A percentile compares a stretch with the other conserved stretches of the same genome.
Evolutionary conservation across 2,113 vertebrate genomes (phyloP).

Genomic region (Turdus rufiventris): DNA sequence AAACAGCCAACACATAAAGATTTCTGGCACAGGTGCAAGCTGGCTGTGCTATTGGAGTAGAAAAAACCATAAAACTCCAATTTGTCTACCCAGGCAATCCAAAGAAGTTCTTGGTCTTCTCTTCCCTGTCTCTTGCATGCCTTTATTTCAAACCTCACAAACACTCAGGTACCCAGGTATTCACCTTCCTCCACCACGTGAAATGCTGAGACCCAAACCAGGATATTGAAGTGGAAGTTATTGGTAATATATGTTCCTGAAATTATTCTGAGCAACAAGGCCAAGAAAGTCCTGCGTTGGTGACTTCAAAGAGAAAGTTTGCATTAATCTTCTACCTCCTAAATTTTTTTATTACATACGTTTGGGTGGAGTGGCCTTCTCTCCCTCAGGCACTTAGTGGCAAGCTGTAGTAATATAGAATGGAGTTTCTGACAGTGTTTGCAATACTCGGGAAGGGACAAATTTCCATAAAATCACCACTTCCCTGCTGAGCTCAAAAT

Average conservation of each 20-base stretch:
- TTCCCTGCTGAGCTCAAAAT: neutral
- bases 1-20: rapidly evolving
- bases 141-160: neutral
- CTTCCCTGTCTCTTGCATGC: neutral
- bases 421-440: neutral
- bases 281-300: neutral
- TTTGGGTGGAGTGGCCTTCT: neutral
- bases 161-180: neutral
- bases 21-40: neutral
- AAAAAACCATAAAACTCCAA: neutral
- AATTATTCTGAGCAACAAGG: neutral
- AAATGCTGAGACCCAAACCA: neutral
- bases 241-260: neutral
- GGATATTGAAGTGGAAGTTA: neutral
- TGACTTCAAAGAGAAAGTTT: neutral
- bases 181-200: neutral
- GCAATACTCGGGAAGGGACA: neutral
- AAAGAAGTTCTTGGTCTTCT: neutral
- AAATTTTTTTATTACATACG: neutral
- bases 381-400: neutral
- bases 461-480: neutral
- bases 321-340: neutral
- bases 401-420: neutral
- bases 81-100: neutral
- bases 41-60: neutral